Evolutionary conservation across 2,797 vertebrate species (phyloP), one percentile per base, ranked within the genome.

Genomic region (Clarias fuscus): DNA sequence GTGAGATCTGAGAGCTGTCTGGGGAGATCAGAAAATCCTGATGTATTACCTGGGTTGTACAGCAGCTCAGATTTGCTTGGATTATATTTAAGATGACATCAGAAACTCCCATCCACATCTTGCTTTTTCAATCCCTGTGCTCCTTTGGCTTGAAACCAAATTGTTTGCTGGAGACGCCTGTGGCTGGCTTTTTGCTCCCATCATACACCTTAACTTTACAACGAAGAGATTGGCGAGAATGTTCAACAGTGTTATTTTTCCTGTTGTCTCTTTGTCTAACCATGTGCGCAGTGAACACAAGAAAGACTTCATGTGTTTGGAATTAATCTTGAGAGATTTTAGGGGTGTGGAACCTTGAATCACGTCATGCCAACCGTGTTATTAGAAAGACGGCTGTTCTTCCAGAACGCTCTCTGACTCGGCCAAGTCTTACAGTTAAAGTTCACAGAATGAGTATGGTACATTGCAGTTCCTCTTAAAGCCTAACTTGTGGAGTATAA

Each of bases 101-200:
- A 48, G 85, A 87, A 83, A 84, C 87, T 87, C 56, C 53, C 86
- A 80, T 33, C 85, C 85, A 88, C 89, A 61, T 88, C 85, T 82
- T 84, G 82, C 40, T 82, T 89, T 84, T 83, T 84, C 62, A 79
- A 43, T 80, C 64, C 84, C 78, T 70, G 76, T 81, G 84, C 75
- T 90, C 67, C 71, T 84, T 88, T 37, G 85, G 85, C 85, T 89
- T 82, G 87, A 89, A 86, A 43, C 72, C 84, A 83, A 62, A 56
- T 56, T 48, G 43, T 48, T 56, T 88, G 82, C 88, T 76, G 64
- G 72, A 78, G 71, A 83, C 76, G 70, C 76, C 87, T 83, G 77
- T 83, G 73, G 65, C 61, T 37, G 43, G 4, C 68, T 84, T 59
- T 22, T 0, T n/a, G n/a, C n/a, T 5, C 73, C 58, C 71, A 72